Evolutionary conservation across 2,888 invertebrate genomes (phyloP).

Genomic region (Laspeyria flexula): DNA sequence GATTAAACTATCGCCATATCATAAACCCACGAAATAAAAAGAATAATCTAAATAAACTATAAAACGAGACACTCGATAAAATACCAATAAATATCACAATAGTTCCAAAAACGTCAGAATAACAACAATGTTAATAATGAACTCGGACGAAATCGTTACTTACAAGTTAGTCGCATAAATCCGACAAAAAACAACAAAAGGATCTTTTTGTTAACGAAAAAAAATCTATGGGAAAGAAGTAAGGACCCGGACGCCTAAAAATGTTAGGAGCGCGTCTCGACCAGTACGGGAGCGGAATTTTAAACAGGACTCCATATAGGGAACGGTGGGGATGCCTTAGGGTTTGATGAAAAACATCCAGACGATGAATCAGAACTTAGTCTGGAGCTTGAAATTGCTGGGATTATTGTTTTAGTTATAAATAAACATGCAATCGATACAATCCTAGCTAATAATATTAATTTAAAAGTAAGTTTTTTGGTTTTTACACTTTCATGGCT

Average conservation of each 20-base stretch:
- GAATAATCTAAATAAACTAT: constrained; percentile 3
- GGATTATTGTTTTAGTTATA: constrained; percentile 41
- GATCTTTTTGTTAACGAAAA: constrained; percentile 47
- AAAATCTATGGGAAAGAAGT: constrained; percentile 72
- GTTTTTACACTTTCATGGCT: too few relatives aligned
- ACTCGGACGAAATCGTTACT: constrained; percentile 39
- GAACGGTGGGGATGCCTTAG: constrained; percentile 63
- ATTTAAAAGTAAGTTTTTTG: too few relatives aligned
- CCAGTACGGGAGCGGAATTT: constrained; percentile 77
- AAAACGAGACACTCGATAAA: constrained; percentile 21
- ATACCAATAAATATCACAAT: constrained; percentile 16
- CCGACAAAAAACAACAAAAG: constrained; percentile 56
- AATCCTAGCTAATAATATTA: too few relatives aligned
- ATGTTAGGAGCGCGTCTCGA: constrained; percentile 73
- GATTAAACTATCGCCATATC: neutral
- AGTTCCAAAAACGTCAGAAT: constrained; percentile 18
- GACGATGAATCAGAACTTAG: constrained; percentile 54
- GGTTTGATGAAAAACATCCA: constrained; percentile 58
- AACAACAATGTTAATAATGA: constrained; percentile 40
- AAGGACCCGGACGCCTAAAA: constrained; percentile 72
- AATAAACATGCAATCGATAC: constrained; percentile 28
- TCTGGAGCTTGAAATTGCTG: constrained; percentile 35
- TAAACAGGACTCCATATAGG: constrained; percentile 76
- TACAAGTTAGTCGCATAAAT: constrained; percentile 46
- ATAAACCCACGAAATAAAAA: neutral